Conservation (phyloP, 2,888 invertebrate genomes). For the Auanema freiburgensis region DNA sequence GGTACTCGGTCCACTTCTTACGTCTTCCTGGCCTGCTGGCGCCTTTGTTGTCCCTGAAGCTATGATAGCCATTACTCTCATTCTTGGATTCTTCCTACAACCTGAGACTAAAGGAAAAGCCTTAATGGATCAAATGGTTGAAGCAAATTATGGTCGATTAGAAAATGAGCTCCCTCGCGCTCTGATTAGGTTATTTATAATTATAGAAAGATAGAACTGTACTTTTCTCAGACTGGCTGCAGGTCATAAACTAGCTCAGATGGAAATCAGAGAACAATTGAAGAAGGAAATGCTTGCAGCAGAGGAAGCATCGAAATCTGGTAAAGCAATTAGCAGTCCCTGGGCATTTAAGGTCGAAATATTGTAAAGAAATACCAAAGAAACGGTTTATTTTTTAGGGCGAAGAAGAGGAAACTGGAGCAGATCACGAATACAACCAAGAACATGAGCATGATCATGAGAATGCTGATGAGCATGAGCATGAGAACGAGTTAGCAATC, state of each 20-base stretch:
- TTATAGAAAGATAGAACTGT: neutral
- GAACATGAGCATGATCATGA: no score
- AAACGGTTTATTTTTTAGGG: conserved; percentile 1
- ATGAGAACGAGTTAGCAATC: no score
- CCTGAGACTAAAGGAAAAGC: conserved; percentile 56
- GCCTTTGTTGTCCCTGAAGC: conserved; percentile 55
- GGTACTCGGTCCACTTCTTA: conserved; percentile 50
- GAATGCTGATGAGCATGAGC: no score
- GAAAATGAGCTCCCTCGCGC: conserved; percentile 54
- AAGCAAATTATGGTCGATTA: conserved; percentile 51
- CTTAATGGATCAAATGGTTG: conserved; percentile 59
- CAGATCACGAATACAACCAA: no score
- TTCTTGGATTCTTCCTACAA: conserved; percentile 55
- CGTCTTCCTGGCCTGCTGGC: conserved; percentile 37
- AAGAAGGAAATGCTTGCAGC: conserved; percentile 30
- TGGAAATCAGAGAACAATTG: conserved; percentile 42
- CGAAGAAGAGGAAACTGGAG: conserved; percentile 5
- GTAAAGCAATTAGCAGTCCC: conserved; percentile 31
- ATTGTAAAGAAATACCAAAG: neutral
- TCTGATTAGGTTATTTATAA: conserved; percentile 52
- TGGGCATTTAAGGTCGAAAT: conserved; percentile 42
- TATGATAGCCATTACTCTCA: conserved; percentile 47
- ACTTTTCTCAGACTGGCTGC: conserved; percentile 48
- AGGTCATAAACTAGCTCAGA: conserved; percentile 53
- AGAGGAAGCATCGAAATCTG: conserved; percentile 26